Conservation (phyloP, 2,113 vertebrate genomes). For the Illadopsis cleaveri region DNA sequence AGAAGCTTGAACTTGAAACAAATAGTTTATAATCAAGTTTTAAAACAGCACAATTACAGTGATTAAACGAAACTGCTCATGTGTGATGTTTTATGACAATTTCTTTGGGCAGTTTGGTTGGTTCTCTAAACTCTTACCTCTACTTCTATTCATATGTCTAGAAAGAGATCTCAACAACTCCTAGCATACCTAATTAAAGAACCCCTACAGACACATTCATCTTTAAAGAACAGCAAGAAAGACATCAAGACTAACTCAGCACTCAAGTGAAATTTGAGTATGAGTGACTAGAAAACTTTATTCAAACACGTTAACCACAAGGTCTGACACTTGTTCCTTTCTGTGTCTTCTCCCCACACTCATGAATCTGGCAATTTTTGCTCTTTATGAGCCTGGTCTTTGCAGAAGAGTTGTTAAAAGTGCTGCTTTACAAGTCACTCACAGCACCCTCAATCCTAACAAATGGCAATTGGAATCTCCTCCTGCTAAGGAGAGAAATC, state of each 20-base stretch:
- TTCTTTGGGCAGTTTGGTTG: neutral
- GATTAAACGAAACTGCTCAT: neutral
- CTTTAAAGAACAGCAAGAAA: neutral
- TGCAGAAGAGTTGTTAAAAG: neutral
- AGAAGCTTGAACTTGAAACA: neutral
- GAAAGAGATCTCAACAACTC: neutral
- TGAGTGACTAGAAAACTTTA: neutral
- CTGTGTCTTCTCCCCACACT: neutral
- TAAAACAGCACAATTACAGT: neutral
- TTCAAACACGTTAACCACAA: neutral
- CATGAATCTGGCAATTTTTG: neutral
- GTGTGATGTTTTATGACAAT: neutral
- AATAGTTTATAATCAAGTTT: neutral
- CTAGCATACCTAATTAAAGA: neutral
- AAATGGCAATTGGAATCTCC: neutral
- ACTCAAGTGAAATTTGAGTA: neutral
- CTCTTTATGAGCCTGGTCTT: neutral
- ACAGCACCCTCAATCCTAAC: neutral
- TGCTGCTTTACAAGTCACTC: neutral
- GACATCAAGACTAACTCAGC: neutral
- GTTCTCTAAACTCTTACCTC: neutral
- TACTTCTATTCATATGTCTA: neutral
- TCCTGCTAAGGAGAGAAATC: neutral
- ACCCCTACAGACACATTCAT: neutral
- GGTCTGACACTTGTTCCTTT: neutral